Percentiles rank a stretch among this genome's conserved stretches.
phyloP scores from a whole-genome alignment of 2,888 invertebrate species.

The Iselma pallidipennis region DNA sequence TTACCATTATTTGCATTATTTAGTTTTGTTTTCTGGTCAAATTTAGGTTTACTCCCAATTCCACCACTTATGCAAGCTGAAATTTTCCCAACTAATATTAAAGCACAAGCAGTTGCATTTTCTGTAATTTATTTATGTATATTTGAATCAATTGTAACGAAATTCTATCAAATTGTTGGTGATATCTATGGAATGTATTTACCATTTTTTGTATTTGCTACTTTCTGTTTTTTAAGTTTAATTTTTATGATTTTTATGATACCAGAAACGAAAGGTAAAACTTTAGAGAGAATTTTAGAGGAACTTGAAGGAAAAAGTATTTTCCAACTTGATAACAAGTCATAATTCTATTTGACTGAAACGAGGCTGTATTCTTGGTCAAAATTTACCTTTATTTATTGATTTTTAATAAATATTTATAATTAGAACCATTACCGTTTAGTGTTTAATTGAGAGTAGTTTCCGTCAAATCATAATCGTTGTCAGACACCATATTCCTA shows the following conservation, averaged over 20 bases:
- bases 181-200: conserved; percentile 44
- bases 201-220: conserved; percentile 50
- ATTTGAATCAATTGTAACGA: conserved; percentile 51
- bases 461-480: too few species aligned
- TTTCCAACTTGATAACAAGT: conserved; percentile 39
- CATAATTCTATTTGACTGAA: too few species aligned
- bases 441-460: too few species aligned
- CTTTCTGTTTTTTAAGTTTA: conserved; percentile 42
- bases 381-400: too few species aligned
- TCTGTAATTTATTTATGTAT: conserved; percentile 55
- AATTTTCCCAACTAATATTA: conserved; percentile 57
- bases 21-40: conserved; percentile 45
- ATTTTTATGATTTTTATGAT: conserved; percentile 46
- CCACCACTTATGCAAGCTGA: conserved; percentile 56
- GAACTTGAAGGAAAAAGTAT: conserved; percentile 22
- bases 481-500: too few species aligned
- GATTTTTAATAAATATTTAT: too few species aligned
- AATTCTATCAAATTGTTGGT: conserved; percentile 48
- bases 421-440: too few species aligned
- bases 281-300: conserved; percentile 49
- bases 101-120: conserved; percentile 58
- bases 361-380: too few species aligned
- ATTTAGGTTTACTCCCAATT: conserved; percentile 51
- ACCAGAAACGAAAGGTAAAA: conserved; percentile 55
- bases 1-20: background rate